phyloP scores from a whole-genome alignment of 1,140 invertebrate species.

The Harlomillsia oculata region DNA sequence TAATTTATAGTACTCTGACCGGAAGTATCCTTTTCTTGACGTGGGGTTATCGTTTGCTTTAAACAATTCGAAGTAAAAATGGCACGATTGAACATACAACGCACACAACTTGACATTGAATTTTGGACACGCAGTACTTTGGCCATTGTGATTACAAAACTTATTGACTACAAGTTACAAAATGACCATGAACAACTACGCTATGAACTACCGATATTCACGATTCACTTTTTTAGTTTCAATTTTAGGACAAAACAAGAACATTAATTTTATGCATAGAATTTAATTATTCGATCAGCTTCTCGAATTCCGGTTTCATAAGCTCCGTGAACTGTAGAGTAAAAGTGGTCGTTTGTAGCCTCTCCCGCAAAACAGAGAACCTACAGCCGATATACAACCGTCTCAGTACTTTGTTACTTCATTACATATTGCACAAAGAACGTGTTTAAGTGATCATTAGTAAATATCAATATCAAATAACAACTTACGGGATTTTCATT shows the following conservation, averaged over 20 bases:
- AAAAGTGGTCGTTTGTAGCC: constrained; percentile 58
- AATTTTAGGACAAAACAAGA: no score
- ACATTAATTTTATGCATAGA: no score
- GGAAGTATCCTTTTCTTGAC: constrained; percentile 1
- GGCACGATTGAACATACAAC: no score
- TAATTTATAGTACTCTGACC: background rate
- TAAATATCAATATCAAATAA: no score
- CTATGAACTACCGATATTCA: no score
- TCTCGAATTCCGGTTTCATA: constrained; percentile 65
- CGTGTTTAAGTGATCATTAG: no score
- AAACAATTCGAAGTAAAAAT: no score
- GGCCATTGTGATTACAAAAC: background rate
- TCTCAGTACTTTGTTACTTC: background rate
- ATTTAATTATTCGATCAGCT: constrained; percentile 50
- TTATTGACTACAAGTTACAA: background rate
- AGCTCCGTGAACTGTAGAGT: constrained; percentile 64
- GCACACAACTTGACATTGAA: background rate
- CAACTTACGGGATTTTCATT: no score
- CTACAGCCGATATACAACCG: no score
- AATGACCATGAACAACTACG: background rate
- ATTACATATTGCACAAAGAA: background rate
- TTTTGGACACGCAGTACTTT: background rate
- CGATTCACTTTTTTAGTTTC: no score
- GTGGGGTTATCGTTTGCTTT: no score
- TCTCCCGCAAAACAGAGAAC: constrained; percentile 76